Base-by-base conservation (phyloP, 2,113 vertebrate species). In the Uria aalge region DNA sequence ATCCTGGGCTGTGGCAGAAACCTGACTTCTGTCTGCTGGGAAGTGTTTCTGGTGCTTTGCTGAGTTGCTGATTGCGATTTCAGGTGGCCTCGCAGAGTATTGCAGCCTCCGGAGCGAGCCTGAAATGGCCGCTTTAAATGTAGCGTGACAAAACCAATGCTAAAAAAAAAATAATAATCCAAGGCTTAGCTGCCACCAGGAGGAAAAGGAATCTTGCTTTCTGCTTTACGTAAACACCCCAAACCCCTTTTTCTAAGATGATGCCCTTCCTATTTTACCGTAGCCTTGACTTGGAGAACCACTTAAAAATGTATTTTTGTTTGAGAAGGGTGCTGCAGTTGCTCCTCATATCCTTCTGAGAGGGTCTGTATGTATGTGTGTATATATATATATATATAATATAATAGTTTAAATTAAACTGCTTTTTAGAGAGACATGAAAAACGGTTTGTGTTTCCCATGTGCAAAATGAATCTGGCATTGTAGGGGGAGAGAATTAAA, bases 401-500 rank as follows among this genome's bases (percentile, higher is more conserved):
- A 53, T 6, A 74, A 48, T 20, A 81, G 45, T 12, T 64, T 30
- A 56, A 74, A 66, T 27, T 48, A 68, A 90, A 62, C 41, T 73
- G 83, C 81, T 87, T 3, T 53, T 56, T 57, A 88, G 52, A 53
- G 56, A 64, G 64, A 56, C 41, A 1, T 48, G 79, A 83, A 11
- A 85, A 88, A 8, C 45, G 88, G 92, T 96, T 97, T 90, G 76
- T 80, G 6, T 96, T 96, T 91, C 71, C 88, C 69, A 82, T 60
- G 60, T 68, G 36, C 92, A 15, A 47, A 23, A 30, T 30, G 67
- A 94, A 97, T 95, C 59, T 89, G 90, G 56, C 93, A 45, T 94
- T 91, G 38, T 18, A 81, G 27, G 87, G 92, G 96, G 92, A 96
- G 90, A 96, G 93, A 94, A 87, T 85, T 83, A 97, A 98, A 98